Conservation (phyloP, 2,797 vertebrate genomes). For the Glyptemys insculpta region DNA sequence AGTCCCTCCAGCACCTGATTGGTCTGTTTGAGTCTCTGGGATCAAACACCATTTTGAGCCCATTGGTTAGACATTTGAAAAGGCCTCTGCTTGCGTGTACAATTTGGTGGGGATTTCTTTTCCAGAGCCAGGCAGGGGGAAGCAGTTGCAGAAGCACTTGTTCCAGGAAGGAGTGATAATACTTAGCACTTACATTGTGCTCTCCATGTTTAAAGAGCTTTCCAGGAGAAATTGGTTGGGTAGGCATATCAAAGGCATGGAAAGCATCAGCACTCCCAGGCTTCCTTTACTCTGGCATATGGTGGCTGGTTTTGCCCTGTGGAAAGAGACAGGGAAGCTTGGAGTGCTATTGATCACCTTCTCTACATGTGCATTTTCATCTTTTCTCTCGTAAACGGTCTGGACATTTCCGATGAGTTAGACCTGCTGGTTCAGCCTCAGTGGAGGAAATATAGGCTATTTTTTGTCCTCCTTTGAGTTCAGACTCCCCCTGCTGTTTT, state of each 20-base stretch:
- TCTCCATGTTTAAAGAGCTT: neutral
- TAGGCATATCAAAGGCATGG: neutral
- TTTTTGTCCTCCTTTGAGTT: neutral
- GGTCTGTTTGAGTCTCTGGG: neutral
- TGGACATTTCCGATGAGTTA: neutral
- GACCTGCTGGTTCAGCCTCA: neutral
- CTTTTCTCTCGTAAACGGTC: neutral
- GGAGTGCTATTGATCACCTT: neutral
- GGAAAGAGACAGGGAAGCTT: neutral
- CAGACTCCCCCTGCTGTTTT: neutral
- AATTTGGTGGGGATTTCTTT: neutral
- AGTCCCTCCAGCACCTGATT: fast-evolving
- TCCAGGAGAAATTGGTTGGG: fast-evolving
- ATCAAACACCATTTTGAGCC: neutral
- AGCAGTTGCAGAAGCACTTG: neutral
- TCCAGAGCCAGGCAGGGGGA: neutral
- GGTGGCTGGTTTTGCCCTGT: neutral
- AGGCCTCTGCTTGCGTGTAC: neutral
- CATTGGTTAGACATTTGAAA: neutral
- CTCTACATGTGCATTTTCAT: neutral
- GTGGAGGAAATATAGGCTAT: neutral
- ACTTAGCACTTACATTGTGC: fast-evolving
- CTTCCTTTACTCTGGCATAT: neutral
- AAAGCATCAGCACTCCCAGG: neutral
- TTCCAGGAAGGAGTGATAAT: neutral